These are phyloP conservation scores for Chrysomallon squamiferum DNA, from an alignment of 1,140 invertebrate species.

Conservation along the genomic window DNA sequence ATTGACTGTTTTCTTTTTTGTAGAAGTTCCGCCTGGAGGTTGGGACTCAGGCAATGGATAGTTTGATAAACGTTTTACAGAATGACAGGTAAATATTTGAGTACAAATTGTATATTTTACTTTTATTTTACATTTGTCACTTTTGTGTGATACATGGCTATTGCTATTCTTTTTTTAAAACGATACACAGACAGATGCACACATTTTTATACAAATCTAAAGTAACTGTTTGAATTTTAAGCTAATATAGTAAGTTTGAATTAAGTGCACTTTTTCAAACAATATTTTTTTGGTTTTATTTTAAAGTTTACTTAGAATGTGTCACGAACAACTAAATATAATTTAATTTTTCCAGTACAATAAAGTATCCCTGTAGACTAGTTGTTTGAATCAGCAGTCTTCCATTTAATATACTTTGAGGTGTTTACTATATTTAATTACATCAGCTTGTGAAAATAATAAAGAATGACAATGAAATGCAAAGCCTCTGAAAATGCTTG, in stretches of 20 bases:
- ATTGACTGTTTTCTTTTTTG: constrained; percentile 29
- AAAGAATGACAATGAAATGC: too few species aligned
- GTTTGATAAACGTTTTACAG: constrained; percentile 71
- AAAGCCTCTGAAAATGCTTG: too few species aligned
- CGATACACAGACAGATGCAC: background rate
- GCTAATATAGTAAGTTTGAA: background rate
- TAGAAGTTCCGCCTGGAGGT: constrained; percentile 92
- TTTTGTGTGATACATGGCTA: background rate
- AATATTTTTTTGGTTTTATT: too few species aligned
- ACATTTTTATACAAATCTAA: background rate
- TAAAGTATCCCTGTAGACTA: too few species aligned
- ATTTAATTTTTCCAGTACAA: too few species aligned
- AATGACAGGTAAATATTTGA: constrained; percentile 56
- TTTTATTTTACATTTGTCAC: background rate
- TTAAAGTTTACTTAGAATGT: too few species aligned
- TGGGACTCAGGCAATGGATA: constrained; percentile 92
- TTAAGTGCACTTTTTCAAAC: background rate
- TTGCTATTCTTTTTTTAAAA: background rate
- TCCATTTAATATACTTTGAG: too few species aligned
- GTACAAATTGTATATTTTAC: background rate
- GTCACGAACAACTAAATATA: too few species aligned
- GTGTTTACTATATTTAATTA: too few species aligned
- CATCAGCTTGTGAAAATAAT: too few species aligned
- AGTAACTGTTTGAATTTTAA: background rate
- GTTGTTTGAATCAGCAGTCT: too few species aligned